Conservation (phyloP, 1,140 invertebrate genomes). For the Drosophila ohnishii region DNA sequence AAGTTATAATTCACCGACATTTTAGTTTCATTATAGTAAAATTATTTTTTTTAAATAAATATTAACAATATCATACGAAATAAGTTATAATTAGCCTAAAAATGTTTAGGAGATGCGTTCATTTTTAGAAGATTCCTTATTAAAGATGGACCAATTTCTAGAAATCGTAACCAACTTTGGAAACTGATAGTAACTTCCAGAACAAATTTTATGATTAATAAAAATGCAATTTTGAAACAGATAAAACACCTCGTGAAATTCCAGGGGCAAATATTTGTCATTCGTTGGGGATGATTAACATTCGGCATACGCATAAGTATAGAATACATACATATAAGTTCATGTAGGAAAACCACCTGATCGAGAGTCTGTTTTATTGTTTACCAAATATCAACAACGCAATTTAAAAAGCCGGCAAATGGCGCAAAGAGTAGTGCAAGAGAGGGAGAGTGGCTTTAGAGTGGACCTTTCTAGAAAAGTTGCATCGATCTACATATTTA, state of each 20-base stretch:
- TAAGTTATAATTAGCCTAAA: not conserved
- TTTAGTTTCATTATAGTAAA: not conserved
- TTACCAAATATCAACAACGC: constrained; percentile 71
- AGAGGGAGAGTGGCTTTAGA: constrained; percentile 27
- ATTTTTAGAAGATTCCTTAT: not conserved
- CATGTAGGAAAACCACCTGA: constrained; percentile 57
- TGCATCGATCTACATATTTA: constrained; percentile 3
- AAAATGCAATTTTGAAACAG: constrained; percentile 13
- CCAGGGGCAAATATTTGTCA: constrained; percentile 8
- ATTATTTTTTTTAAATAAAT: not conserved
- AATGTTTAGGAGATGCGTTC: not conserved
- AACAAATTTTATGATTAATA: constrained; percentile 3
- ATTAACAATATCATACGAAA: not conserved
- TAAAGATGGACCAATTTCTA: not conserved
- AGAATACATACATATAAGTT: too few species aligned
- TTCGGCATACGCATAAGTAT: constrained; percentile 11
- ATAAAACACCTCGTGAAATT: constrained; percentile 22
- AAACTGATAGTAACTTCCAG: not conserved
- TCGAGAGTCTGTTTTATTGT: constrained; percentile 58
- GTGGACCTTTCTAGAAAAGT: constrained; percentile 50
- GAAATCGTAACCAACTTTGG: not conserved
- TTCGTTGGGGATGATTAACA: constrained; percentile 43
- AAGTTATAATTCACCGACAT: not conserved
- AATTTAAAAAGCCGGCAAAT: constrained; percentile 69
- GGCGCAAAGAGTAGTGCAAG: constrained; percentile 12